phyloP scores from a whole-genome alignment of 2,113 vertebrate genomes.

The Psilopsiagon aurifrons region DNA sequence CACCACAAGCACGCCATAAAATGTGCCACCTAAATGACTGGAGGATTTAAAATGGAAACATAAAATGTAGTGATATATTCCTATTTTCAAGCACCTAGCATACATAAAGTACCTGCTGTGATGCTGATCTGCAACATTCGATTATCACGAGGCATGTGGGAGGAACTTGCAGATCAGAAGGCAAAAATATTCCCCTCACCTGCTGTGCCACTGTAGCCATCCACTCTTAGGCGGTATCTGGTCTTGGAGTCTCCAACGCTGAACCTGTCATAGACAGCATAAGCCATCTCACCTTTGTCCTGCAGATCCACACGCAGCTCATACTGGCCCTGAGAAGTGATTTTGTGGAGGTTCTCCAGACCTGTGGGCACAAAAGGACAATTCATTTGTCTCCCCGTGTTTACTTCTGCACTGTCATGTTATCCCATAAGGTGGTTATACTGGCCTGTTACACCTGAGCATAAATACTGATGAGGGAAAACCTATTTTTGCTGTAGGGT shows the following conservation, averaged over 20 bases:
- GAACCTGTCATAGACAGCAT: slow-evolving; percentile 91
- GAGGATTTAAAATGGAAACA: not conserved
- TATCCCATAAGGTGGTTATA: too few species aligned
- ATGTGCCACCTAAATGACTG: not conserved
- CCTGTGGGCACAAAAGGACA: slow-evolving; percentile 70
- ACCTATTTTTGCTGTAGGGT: not conserved
- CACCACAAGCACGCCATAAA: not conserved
- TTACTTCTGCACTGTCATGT: not conserved
- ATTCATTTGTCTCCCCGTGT: accelerated
- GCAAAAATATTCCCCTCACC: slow-evolving; percentile 67
- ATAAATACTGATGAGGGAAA: not conserved
- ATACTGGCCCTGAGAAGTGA: slow-evolving; percentile 90
- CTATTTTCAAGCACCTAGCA: not conserved
- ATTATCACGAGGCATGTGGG: not conserved
- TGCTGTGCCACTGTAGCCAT: slow-evolving; percentile 93
- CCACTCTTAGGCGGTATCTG: slow-evolving; percentile 90
- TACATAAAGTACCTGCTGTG: not conserved
- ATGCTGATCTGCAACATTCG: not conserved
- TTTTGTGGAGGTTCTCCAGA: slow-evolving; percentile 91
- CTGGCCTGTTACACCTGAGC: not conserved
- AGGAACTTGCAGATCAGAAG: not conserved
- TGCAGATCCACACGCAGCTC: slow-evolving; percentile 92
- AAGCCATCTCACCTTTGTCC: slow-evolving; percentile 86
- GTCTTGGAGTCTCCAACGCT: slow-evolving; percentile 84
- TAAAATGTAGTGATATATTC: not conserved